Evolutionary conservation across 2,797 vertebrate species (phyloP).

Genomic region (Delichon dasypus): DNA sequence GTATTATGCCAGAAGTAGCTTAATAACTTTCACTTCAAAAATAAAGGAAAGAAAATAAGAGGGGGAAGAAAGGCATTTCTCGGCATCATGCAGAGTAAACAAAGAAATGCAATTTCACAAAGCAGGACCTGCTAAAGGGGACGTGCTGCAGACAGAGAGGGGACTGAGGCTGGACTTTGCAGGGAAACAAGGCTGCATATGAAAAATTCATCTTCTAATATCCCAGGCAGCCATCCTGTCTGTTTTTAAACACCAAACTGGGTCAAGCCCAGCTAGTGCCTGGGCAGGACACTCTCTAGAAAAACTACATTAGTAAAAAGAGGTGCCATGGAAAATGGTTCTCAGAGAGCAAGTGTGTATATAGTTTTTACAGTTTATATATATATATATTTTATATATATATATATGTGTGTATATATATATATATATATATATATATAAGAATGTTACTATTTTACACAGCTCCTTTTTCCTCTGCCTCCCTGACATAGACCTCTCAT

Average conservation of each 20-base stretch:
- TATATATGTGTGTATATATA: fast-evolving
- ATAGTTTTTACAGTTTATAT: background rate
- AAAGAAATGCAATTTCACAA: constrained; percentile 19
- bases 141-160: background rate
- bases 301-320: background rate
- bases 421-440: background rate
- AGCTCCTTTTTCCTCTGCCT: background rate
- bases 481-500: background rate
- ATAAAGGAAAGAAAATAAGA: background rate
- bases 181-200: background rate
- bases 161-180: background rate
- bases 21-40: constrained; percentile 41
- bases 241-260: background rate
- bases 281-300: background rate
- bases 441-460: background rate
- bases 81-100: background rate
- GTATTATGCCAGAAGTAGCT: constrained; percentile 42
- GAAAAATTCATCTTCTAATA: constrained; percentile 14
- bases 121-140: background rate
- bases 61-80: background rate
- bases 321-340: background rate
- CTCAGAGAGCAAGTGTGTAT: background rate
- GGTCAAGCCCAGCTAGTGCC: background rate
- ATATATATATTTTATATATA: fast-evolving
- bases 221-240: background rate